These are phyloP conservation scores for Drosophila aff. DNA, from an alignment of 1,140 invertebrate genomes.

Conservation along the genomic window DNA sequence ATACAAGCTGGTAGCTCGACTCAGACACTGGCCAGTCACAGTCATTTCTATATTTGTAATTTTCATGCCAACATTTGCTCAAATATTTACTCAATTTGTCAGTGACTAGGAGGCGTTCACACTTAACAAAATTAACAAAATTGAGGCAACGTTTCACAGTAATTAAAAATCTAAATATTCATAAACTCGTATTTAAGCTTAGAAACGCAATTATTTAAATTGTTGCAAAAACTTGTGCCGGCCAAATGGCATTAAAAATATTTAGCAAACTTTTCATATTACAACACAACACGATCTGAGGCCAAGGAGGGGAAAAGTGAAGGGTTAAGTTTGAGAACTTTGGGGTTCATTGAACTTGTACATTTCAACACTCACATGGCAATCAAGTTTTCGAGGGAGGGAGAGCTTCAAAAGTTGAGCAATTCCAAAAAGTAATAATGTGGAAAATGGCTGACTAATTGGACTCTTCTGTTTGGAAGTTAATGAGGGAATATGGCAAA, in stretches of 20 bases:
- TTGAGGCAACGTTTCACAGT: background rate
- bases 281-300: conserved; percentile 13
- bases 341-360: conserved; percentile 52
- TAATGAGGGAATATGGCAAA: background rate
- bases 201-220: conserved; percentile 44
- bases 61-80: conserved; percentile 37
- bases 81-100: conserved; percentile 66
- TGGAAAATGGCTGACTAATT: conserved; percentile 32
- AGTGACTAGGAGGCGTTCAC: conserved; percentile 9
- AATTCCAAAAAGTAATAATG: conserved; percentile 13
- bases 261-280: conserved; percentile 52
- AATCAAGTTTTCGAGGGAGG: conserved; percentile 34
- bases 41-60: conserved; percentile 50
- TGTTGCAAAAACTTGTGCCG: conserved; percentile 45
- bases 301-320: conserved; percentile 8
- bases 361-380: conserved; percentile 25
- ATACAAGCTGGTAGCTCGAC: conserved; percentile 1
- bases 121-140: conserved; percentile 34
- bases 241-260: conserved; percentile 25
- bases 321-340: conserved; percentile 19
- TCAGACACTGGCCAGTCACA: background rate
- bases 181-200: conserved; percentile 8
- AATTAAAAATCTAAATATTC: conserved; percentile 30
- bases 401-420: conserved; percentile 27
- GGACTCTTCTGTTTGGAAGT: conserved; percentile 6